Evolutionary conservation across 2,113 vertebrate species (phyloP).

Genomic region (Dipodomys merriami): DNA sequence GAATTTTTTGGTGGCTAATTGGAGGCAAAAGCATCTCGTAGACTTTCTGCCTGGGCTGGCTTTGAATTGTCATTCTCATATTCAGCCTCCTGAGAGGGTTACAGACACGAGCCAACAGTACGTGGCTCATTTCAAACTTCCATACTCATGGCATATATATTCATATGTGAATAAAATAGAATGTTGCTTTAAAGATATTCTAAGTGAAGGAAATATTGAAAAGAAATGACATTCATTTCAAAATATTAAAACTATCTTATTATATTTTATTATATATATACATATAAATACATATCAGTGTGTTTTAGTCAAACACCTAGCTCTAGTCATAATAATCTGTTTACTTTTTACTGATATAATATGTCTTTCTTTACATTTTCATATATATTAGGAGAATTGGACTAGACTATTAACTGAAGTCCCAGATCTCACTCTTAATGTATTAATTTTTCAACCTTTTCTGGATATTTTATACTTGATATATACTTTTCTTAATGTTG

Average conservation of each 20-base stretch:
- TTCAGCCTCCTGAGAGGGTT: no score
- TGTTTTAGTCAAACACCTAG: background rate
- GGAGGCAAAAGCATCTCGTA: no score
- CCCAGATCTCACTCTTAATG: background rate
- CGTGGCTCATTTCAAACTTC: background rate
- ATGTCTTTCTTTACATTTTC: background rate
- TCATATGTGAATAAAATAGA: background rate
- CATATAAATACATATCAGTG: background rate
- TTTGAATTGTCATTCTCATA: no score
- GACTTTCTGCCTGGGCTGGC: no score
- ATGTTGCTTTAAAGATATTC: background rate
- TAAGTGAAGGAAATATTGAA: background rate
- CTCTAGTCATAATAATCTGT: background rate
- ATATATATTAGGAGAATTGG: background rate
- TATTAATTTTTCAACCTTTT: background rate
- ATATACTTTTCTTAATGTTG: background rate
- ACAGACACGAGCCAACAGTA: no score
- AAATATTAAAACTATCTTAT: background rate
- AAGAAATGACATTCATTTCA: background rate
- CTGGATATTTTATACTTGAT: background rate
- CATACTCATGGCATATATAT: background rate
- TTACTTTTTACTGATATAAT: background rate
- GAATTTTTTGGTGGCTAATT: no score
- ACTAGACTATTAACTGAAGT: background rate
- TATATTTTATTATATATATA: background rate